A percentile compares a stretch with the other conserved stretches of the same genome.
Conservation (phyloP, 2,113 vertebrate species). For the Macroglossus sobrinus region DNA sequence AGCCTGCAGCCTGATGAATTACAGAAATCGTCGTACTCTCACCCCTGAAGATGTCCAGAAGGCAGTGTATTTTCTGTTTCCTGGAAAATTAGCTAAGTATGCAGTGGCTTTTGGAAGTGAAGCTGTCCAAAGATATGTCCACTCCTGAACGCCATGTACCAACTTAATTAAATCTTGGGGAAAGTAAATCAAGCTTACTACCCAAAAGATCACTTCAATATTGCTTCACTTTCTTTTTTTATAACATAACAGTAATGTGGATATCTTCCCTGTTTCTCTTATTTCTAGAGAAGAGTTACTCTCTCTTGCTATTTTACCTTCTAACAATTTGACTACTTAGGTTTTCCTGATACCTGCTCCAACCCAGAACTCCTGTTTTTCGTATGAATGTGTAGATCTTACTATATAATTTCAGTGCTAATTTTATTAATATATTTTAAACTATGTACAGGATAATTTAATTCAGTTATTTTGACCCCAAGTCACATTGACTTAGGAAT, state of each 20-base stretch:
- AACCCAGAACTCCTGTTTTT: neutral
- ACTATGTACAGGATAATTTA: neutral
- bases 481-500: neutral
- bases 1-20: neutral
- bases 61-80: conserved; percentile 47
- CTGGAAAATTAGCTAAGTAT: conserved; percentile 25
- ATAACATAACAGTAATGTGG: neutral
- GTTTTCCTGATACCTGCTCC: neutral
- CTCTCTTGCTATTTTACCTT: conserved; percentile 1
- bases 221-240: neutral
- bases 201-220: neutral
- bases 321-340: neutral
- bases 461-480: neutral
- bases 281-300: neutral
- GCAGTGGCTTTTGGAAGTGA: conserved; percentile 54
- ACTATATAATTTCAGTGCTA: neutral
- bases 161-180: conserved; percentile 1
- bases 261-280: neutral
- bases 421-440: neutral
- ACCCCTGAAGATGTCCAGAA: conserved; percentile 46
- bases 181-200: conserved; percentile 40
- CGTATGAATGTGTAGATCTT: neutral
- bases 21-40: conserved; percentile 48
- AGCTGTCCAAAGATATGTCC: conserved; percentile 54
- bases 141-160: neutral